These are phyloP conservation scores for Meloe dianella DNA, from an alignment of 2,888 invertebrate genomes.

Conservation along the genomic window DNA sequence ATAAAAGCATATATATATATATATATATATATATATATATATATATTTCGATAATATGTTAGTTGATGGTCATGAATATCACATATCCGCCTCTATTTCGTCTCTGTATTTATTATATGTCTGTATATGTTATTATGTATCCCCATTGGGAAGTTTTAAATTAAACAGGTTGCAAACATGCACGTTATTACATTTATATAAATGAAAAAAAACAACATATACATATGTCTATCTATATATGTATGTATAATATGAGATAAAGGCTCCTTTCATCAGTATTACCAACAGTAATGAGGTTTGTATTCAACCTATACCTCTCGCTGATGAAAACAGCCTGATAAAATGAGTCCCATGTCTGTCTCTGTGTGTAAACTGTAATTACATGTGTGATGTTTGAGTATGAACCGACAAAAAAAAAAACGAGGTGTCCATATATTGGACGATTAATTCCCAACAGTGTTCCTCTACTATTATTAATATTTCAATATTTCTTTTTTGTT, in stretches of 20 bases:
- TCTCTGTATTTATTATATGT: not conserved
- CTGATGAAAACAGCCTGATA: conserved; percentile 13
- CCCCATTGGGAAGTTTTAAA: conserved; percentile 15
- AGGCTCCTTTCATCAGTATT: conserved; percentile 16
- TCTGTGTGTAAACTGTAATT: conserved; percentile 12
- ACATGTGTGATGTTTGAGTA: conserved; percentile 16
- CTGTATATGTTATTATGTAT: not conserved
- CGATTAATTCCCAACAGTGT: not conserved
- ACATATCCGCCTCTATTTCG: conserved; percentile 3
- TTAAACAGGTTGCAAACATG: conserved; percentile 20
- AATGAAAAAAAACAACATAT: not conserved
- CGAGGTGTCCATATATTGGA: not conserved
- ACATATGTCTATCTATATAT: not conserved
- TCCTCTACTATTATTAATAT: too few relatives aligned
- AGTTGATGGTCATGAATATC: conserved; percentile 8
- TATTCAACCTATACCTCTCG: conserved; percentile 14
- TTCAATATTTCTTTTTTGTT: not conserved
- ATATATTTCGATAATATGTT: conserved; percentile 1
- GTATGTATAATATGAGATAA: conserved; percentile 11
- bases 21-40: too few relatives aligned
- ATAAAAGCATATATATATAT: not conserved
- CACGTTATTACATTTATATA: conserved; percentile 12
- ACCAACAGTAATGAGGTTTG: conserved; percentile 19
- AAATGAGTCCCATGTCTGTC: not conserved
- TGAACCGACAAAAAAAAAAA: not conserved